Percentiles rank a stretch among this genome's conserved stretches.
These are phyloP conservation scores for Kryptopterus vitreolus DNA, from an alignment of 2,797 vertebrate species.

Conservation along the genomic window DNA sequence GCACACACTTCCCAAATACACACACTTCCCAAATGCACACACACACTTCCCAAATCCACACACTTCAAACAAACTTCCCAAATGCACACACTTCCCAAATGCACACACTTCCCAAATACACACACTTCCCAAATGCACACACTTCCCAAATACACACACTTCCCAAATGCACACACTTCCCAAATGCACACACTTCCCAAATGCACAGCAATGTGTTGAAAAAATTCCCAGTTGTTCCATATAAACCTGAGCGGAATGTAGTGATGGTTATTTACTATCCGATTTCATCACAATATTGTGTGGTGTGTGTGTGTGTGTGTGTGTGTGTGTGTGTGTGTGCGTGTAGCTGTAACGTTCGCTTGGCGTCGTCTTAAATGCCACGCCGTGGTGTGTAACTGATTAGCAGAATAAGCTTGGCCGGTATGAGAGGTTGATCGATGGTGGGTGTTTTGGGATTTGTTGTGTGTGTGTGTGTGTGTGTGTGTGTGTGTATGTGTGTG, in stretches of 20 bases:
- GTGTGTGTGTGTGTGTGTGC: not conserved
- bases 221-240: not conserved
- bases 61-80: no score
- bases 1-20: no score
- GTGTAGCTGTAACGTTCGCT: no score
- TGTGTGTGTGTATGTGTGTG: not conserved
- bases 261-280: not conserved
- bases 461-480: not conserved
- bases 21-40: no score
- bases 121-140: no score
- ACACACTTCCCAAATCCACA: no score
- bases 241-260: not conserved
- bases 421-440: not conserved
- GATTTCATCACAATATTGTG: not conserved
- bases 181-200: no score
- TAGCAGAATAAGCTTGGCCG: not conserved
- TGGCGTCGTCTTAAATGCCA: not conserved
- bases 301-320: slow-evolving; percentile 3
- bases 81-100: no score
- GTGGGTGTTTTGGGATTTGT: slow-evolving; percentile 1
- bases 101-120: no score
- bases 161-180: no score
- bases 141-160: no score
- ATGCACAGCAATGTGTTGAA: not conserved
- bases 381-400: not conserved